Base-by-base conservation (phyloP, 2,113 vertebrate species). In the Hemichromis elongatus region DNA sequence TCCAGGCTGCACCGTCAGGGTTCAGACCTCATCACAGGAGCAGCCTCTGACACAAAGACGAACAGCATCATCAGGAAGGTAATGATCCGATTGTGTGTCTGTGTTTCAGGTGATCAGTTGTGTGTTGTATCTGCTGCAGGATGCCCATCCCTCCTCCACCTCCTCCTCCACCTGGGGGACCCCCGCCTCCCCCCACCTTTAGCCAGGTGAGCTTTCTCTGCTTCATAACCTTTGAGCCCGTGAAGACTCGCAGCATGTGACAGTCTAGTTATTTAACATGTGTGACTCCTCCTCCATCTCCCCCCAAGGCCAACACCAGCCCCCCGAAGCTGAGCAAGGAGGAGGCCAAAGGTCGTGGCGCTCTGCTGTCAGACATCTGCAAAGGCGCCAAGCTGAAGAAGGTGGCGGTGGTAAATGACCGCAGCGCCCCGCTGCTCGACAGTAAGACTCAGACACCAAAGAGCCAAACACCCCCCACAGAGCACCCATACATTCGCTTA, bases 311-410 rank as follows among this genome's bases (percentile, higher is more conserved):
- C 0, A 97, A 97, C 94, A 96, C 94, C 0, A 96, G 94, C 37
- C 96, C 94, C 0, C 97, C 97, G 0, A 97, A 96, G 89, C 94
- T 98, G 94, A 97, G 77, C 90, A 90, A 95, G 19, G 97, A 98
- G 77, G 98, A 99, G 86, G 95, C 96, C 35, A 96, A 96, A 70
- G 97, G 97, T 54, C 96, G 97, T 0, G 96, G 96, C 0, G 98
- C 97, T 1, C 95, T 99, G 88, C 96, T 99, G 83, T 95, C 96
- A 8, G 98, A 99, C 91, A 99, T 99, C 93, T 98, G 97, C 63
- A 97, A 96, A 89, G 98, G 98, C 89, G 86, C 97, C 87, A 94
- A 86, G 83, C 95, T 99, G 90, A 98, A 94, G 96, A 98, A 97
- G 84, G 97, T 96, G 92, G 94, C 95, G 55, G 96, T 94, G 70